Base-by-base conservation (phyloP, 2,888 invertebrate species). In the Deladenus siricidicola region DNA sequence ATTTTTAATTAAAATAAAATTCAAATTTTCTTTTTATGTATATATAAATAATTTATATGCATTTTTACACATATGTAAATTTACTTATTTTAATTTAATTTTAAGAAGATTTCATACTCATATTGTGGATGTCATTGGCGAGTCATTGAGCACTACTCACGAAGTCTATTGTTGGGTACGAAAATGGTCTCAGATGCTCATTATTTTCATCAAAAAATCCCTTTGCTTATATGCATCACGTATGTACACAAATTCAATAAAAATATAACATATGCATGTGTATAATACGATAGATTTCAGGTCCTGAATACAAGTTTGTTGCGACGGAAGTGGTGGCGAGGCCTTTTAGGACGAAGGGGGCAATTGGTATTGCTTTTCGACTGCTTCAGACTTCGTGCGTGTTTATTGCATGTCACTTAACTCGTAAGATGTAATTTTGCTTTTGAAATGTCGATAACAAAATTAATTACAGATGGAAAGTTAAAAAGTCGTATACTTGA, bases 341-440 rank as follows among this genome's bases (percentile, higher is more conserved):
- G 39, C 75, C 76, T 14, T 70, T 94, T 28, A 80, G 83, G 68
- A 85, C 85, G 2, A 96, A 98, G 83, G 96, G 96, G 3, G 93
- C 92, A 0, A 88, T 94, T 0, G 93, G 89, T 0, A 86, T 92
- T 73, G 88, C 88, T 3, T 89, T 98, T 76, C 88, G 88, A 69
- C 82, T 96, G 3, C 96, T 98, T 78, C 96, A 96, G 17, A 90
- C 93, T 0, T 89, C 90, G 14, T 89, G 93, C 80, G 84, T 96
- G 4, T 93, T 98, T 78, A 88, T 96, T 3, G 92, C 91, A 47
- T 90, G 90, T 23, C 96, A 98, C 83, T 84, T 98, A 67, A 90
- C 91, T 0, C 91, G 92, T 78, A 51, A 67, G 69, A 68, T 34
- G 1, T 8, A 21, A 21, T 26, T 28, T 42, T 30, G 23, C 14